These are phyloP conservation scores for Probosciger aterrimus DNA, from an alignment of 2,113 vertebrate genomes.

Conservation along the genomic window DNA sequence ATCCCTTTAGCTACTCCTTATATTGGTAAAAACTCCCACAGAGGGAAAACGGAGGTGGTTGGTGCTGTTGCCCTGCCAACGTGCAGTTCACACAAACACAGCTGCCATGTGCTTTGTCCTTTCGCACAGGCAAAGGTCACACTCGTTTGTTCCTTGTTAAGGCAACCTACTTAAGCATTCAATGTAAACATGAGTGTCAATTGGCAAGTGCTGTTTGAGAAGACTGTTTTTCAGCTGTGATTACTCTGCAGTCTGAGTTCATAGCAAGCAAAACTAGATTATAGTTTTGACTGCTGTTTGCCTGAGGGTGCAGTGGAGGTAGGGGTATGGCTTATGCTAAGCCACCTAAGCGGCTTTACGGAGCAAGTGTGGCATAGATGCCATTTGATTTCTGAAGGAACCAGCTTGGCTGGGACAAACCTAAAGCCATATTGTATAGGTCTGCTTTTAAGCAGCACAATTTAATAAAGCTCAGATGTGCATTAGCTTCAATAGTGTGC, in stretches of 20 bases:
- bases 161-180: neutral
- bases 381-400: neutral
- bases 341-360: too few species aligned
- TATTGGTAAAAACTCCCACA: neutral
- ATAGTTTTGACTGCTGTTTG: neutral
- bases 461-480: neutral
- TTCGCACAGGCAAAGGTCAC: neutral
- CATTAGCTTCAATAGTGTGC: neutral
- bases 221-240: neutral
- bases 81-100: accelerated
- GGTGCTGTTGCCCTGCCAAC: neutral
- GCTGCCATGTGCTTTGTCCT: neutral
- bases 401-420: neutral
- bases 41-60: neutral
- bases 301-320: neutral
- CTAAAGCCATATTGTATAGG: neutral
- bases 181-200: neutral
- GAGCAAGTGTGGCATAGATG: neutral
- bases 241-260: neutral
- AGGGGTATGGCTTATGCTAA: neutral
- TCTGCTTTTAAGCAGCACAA: neutral
- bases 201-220: neutral
- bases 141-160: neutral
- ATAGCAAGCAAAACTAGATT: neutral
- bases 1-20: neutral